Conservation (phyloP, 2,113 vertebrate genomes). For the Motacilla tschutschensis region DNA sequence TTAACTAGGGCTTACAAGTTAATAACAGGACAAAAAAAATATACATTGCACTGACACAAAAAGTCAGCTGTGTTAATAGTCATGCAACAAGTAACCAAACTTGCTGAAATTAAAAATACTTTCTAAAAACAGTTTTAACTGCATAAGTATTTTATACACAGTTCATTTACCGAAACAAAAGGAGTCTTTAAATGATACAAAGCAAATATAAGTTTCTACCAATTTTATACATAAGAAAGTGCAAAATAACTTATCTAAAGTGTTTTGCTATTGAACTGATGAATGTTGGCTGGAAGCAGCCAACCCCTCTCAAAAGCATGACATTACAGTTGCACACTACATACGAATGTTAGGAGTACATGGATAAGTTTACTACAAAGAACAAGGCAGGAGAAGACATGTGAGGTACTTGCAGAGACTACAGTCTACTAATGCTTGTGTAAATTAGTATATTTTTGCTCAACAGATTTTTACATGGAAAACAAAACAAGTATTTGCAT, state of each 20-base stretch:
- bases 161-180: slow-evolving; percentile 87
- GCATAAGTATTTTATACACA: slow-evolving; percentile 99
- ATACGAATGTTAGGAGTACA: slow-evolving; percentile 69
- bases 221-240: slow-evolving; percentile 90
- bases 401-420: slow-evolving; percentile 68
- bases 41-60: slow-evolving; percentile 98
- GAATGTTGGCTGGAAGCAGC: slow-evolving; percentile 64
- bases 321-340: slow-evolving; percentile 78
- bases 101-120: slow-evolving; percentile 97
- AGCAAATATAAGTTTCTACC: slow-evolving; percentile 83
- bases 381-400: slow-evolving; percentile 61
- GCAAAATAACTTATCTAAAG: slow-evolving; percentile 87
- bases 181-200: slow-evolving; percentile 84
- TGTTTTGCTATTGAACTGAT: slow-evolving; percentile 76
- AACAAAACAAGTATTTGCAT: slow-evolving; percentile 54
- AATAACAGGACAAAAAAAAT: slow-evolving; percentile 89
- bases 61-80: slow-evolving; percentile 98
- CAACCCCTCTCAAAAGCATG: slow-evolving; percentile 69
- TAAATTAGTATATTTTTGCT: slow-evolving; percentile 31
- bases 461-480: slow-evolving; percentile 51
- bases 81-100: slow-evolving; percentile 99
- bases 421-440: slow-evolving; percentile 42
- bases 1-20: slow-evolving; percentile 83
- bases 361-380: slow-evolving; percentile 48
- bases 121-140: slow-evolving; percentile 91